Base-by-base conservation (phyloP, 2,113 vertebrate genomes). In the Acrocephalus kingi region DNA sequence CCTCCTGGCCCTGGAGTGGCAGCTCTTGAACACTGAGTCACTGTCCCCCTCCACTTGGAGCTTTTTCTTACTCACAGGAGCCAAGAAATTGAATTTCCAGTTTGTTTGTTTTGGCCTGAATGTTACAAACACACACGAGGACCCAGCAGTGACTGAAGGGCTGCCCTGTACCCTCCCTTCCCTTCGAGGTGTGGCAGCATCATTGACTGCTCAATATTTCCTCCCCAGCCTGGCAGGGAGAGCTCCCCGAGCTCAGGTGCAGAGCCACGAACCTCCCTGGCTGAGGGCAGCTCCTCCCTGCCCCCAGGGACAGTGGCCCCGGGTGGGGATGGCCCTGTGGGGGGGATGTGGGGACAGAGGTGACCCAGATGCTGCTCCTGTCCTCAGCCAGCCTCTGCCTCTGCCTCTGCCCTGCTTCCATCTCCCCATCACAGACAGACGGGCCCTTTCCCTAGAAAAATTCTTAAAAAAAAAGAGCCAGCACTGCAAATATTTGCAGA, bases 61-160 rank as follows among this genome's bases (percentile, higher is more conserved):
- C 15, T 72, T 35, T 9, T 37, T 37, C 51, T 41, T 13, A 2
- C 1, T 11, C 19, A 8, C 2, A n/a, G 11, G 14, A 39, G 62
- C 41, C 25, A 18, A 66, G 51, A 56, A 22, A 39, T 7, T 19
- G 10, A 21, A 24, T 41, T 37, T 24, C 51, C 11, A 17, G 27
- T 22, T 41, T 6, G 25, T 27, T 87, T 52, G 52, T 30, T 55
- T 48, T 33, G 73, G 63, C 54, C 21, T 12, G 35, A 10, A 0
- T 18, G 2, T 20, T 25, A 19, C 33, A 23, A 14, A 69, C 3
- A 8, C 0, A 6, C 1, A 1, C 8, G 8, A 11, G 62, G 51
- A 35, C 2, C 0, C 19, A 9, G 66, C 30, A 9, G 11, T 3
- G 17, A 2, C 15, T 35, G 28, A 6, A 37, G 27, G 33, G 61